Evolutionary conservation across 2,888 invertebrate genomes (phyloP), one percentile per base, ranked within the genome.

Genomic region (Agriotes lineatus): DNA sequence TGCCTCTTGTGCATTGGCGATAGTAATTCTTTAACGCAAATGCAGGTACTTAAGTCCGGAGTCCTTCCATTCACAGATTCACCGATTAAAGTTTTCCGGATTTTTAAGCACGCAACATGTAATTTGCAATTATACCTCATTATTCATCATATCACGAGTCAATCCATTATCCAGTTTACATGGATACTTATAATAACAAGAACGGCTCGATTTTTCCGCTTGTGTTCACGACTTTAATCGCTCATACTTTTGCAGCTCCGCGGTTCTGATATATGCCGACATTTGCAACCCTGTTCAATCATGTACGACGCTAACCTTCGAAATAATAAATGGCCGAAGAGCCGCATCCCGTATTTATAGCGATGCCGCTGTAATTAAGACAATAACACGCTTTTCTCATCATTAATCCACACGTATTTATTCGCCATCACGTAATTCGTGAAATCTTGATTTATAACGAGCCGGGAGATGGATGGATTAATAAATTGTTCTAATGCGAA

Each of bases 291-390:
- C 62, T 62, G 62, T 22, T 62, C 62, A 62, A 62, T 62, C 62
- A 62, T 62, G 62, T 62, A 62, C 16, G 35, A 62, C 62, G 62
- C 20, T 52, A 62, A 62, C 62, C 62, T 62, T 62, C 62, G 50
- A n/a, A 16, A 33, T 59, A 59, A 59, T 59, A 59, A 59, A 62
- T 62, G 35, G 52, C 22, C 62, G 48, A 12, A 33, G 50, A 12
- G 25, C 48, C 10, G 39, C 50, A 48, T 48, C 62, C 62, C 57
- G 39, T 57, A 57, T 52, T 62, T 48, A 48, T 62, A 33, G 50
- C 20, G 16, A 50, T 62, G 52, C 48, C 62, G 35, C 50, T 62
- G 62, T 50, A 62, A 62, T 62, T 62, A 62, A 62, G 62, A 62
- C 62, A 62, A 62, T 62, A 62, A 62, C 62, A 50, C 45, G 62